Evolutionary conservation across 2,113 vertebrate species (phyloP), one percentile per base, ranked within the genome.

Genomic region (Hydrochoerus hydrochaeris): DNA sequence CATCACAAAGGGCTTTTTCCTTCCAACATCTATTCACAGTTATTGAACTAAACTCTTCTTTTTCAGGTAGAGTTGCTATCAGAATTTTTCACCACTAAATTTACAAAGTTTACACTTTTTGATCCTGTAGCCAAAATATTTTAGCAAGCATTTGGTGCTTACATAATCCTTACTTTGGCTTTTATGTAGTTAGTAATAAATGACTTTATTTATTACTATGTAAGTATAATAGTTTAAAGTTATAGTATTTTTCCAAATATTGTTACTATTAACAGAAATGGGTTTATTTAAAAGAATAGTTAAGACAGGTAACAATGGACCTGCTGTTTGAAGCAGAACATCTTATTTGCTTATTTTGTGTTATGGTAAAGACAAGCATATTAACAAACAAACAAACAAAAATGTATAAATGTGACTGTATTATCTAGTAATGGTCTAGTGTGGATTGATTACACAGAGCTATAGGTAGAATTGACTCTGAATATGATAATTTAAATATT

Each of bases 401-500:
- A 46, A 44, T 35, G 4, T 84, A 93, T 28, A 58, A 35, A 92
- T 1, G 0, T 46, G 10, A 30, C 1, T 71, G 7, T 82, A 82
- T 91, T 83, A 82, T 73, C 17, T 73, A 94, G 75, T 54, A 22
- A 8, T 60, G 28, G 58, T 96, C 9, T 85, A 65, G 8, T 67
- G n/a, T 10, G 28, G 77, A 77, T 30, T 46, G 54, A 20, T 54
- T 93, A 71, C 58, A 83, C 6, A 90, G 5, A 81, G 32, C 2
- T 81, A 10, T 83, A 58, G 16, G 22, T 14, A 82, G 20, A 85
- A 94, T n/a, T 87, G 5, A 10, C 12, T 85, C 19, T 85, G 60
- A 91, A n/a, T 88, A 78, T 85, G 94, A 35, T 73, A 93, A 92
- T 30, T 71, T 17, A 92, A 84, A 3, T 22, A 14, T 32, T 65